Evolutionary conservation across 1,140 invertebrate species (phyloP).

Genomic region (Orussus abietinus): DNA sequence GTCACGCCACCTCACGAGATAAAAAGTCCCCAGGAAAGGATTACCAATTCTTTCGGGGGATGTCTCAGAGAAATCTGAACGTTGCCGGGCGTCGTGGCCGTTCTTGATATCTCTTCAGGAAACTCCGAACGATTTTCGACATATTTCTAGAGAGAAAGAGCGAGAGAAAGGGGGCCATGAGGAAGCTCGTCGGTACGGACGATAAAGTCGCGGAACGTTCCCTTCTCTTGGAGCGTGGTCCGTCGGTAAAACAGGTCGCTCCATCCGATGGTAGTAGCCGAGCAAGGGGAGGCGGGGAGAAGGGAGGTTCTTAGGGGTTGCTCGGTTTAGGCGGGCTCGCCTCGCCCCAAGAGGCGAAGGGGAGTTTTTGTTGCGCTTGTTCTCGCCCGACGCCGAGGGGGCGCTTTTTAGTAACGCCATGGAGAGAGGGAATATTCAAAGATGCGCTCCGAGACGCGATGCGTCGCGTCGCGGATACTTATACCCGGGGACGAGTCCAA

Average conservation of each 20-base stretch:
- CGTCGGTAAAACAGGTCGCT: too few relatives aligned
- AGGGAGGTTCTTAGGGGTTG: conserved; percentile 10
- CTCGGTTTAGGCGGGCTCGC: conserved; percentile 18
- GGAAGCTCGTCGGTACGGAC: not conserved
- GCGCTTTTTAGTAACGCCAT: conserved; percentile 25
- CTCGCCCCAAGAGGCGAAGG: conserved; percentile 24
- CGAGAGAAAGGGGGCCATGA: not conserved
- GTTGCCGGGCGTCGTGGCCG: too few relatives aligned
- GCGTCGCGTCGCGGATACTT: conserved; percentile 16
- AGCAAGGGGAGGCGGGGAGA: conserved; percentile 1
- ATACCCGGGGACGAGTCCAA: conserved; percentile 12
- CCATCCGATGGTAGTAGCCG: too few relatives aligned
- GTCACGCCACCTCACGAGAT: too few relatives aligned
- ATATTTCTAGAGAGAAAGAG: not conserved
- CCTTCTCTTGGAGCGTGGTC: too few relatives aligned
- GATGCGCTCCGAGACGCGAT: conserved; percentile 14
- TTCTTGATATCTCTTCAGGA: too few relatives aligned
- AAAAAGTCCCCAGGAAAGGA: too few relatives aligned
- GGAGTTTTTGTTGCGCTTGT: conserved; percentile 34
- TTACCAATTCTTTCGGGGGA: too few relatives aligned
- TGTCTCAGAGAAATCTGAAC: too few relatives aligned
- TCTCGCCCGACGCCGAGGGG: conserved; percentile 30
- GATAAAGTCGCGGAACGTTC: conserved; percentile 9
- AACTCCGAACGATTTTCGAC: too few relatives aligned
- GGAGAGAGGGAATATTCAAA: conserved; percentile 14